These are phyloP conservation scores for Erythrolamprus reginae DNA, from an alignment of 2,113 vertebrate genomes.

Conservation along the genomic window DNA sequence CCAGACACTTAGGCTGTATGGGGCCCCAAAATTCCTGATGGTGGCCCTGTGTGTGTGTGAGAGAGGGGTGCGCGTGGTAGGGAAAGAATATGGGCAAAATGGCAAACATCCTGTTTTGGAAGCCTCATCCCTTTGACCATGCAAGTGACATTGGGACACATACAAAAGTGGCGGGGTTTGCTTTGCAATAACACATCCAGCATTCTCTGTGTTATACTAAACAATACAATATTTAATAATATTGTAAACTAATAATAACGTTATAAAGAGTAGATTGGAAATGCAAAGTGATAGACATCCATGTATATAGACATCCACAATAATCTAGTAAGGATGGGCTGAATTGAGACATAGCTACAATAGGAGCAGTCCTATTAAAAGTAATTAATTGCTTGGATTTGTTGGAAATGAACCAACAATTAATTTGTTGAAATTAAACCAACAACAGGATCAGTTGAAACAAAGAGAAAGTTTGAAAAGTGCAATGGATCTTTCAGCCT, in stretches of 20 bases:
- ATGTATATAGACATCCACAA: not conserved
- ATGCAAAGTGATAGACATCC: not conserved
- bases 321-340: not conserved
- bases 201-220: not conserved
- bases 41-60: too few species aligned
- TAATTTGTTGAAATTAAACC: too few species aligned
- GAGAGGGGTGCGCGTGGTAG: too few species aligned
- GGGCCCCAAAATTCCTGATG: too few species aligned
- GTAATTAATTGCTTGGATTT: not conserved
- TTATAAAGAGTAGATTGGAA: not conserved
- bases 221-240: not conserved
- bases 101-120: not conserved
- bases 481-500: too few species aligned
- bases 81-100: not conserved
- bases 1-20: too few species aligned
- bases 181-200: not conserved
- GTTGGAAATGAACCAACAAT: too few species aligned
- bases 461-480: too few species aligned
- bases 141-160: not conserved
- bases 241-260: not conserved
- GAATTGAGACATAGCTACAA: not conserved
- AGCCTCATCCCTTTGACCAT: not conserved
- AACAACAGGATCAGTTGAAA: too few species aligned
- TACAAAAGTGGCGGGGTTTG: not conserved
- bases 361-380: not conserved